Evolutionary conservation across 2,797 vertebrate genomes (phyloP).

Genomic region (Buceros bicornis): DNA sequence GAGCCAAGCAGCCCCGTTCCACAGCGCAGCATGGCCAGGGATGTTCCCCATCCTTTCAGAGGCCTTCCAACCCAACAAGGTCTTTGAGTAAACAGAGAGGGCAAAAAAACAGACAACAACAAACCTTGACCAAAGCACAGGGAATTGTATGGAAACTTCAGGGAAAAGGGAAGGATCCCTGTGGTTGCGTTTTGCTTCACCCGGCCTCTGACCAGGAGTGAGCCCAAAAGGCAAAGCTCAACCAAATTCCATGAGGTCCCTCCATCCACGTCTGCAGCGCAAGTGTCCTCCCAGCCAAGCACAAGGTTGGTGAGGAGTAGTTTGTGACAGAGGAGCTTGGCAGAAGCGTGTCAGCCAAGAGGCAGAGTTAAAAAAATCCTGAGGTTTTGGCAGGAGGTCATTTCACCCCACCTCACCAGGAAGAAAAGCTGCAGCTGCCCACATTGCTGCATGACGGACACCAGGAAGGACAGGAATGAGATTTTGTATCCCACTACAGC

Average conservation of each 20-base stretch:
- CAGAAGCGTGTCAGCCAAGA: rapidly evolving
- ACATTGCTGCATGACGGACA: not conserved
- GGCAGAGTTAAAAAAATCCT: too few species aligned
- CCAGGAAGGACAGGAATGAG: not conserved
- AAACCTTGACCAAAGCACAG: not conserved
- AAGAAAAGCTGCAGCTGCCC: not conserved
- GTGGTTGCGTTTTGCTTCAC: not conserved
- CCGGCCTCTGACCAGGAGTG: rapidly evolving
- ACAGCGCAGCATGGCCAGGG: not conserved
- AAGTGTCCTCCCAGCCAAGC: not conserved
- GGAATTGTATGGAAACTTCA: not conserved
- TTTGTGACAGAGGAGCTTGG: not conserved
- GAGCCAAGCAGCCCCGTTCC: rapidly evolving
- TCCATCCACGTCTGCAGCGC: not conserved
- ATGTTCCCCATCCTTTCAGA: not conserved
- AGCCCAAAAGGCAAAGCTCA: not conserved
- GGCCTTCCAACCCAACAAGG: not conserved
- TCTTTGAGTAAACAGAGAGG: not conserved
- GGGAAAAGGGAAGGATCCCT: not conserved
- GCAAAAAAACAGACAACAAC: not conserved
- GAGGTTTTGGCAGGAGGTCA: not conserved
- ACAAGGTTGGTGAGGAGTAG: not conserved
- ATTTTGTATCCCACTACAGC: not conserved
- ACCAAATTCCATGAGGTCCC: not conserved
- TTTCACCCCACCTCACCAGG: not conserved